These are phyloP conservation scores for Chromobotia macracanthus DNA, from an alignment of 2,797 vertebrate species.

Conservation along the genomic window DNA sequence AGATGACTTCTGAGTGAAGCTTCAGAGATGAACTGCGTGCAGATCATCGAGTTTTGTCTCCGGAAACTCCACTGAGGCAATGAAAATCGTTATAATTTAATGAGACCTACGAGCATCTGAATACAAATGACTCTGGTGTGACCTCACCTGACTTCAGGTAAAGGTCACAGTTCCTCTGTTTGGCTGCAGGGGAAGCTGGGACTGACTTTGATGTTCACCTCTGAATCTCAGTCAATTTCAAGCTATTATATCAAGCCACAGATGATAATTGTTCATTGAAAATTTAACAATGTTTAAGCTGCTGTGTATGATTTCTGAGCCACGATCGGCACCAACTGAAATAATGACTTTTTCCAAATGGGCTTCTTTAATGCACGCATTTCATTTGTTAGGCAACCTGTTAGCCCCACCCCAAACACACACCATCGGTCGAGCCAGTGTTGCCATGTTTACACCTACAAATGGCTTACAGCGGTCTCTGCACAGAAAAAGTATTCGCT, in stretches of 20 bases:
- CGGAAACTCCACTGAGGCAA: constrained; percentile 60
- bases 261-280: neutral
- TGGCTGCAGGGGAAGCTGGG: neutral
- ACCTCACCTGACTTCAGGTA: constrained; percentile 34
- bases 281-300: neutral
- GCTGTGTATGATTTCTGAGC: neutral
- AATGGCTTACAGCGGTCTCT: no score
- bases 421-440: no score
- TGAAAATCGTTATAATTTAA: constrained; percentile 21
- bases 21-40: constrained; percentile 72
- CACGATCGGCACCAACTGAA: neutral
- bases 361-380: no score
- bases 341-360: neutral
- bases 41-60: constrained; percentile 62
- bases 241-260: neutral
- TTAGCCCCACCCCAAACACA: no score
- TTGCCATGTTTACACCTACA: no score
- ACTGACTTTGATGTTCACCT: neutral
- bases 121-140: constrained; percentile 36
- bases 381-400: neutral
- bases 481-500: no score
- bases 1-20: constrained; percentile 67
- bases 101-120: constrained; percentile 17
- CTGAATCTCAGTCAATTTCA: neutral
- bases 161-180: constrained; percentile 37